These are phyloP conservation scores for Eulithis testata DNA, from an alignment of 2,888 invertebrate species.

Conservation along the genomic window DNA sequence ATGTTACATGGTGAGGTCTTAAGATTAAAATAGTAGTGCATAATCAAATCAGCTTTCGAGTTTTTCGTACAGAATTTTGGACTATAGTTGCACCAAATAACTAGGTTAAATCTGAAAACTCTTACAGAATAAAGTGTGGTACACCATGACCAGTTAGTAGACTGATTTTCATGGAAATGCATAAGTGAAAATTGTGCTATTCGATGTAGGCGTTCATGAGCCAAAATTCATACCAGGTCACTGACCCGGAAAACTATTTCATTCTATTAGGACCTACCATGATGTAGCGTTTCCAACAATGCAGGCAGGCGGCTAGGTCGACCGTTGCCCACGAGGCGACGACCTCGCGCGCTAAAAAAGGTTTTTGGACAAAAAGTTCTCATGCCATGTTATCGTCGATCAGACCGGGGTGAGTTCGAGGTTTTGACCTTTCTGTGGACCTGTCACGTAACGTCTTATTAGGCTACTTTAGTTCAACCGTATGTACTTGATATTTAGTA, in stretches of 20 bases:
- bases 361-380: constrained; percentile 40
- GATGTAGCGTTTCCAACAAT: constrained; percentile 29
- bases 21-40: no score
- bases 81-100: no score
- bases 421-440: constrained; percentile 34
- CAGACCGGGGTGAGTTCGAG: constrained; percentile 30
- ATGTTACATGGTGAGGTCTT: no score
- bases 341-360: constrained; percentile 40
- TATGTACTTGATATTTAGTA: constrained; percentile 26
- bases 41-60: no score
- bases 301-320: constrained; percentile 22
- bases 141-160: no score
- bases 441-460: constrained; percentile 4
- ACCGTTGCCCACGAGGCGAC: constrained; percentile 23
- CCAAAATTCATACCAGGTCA: constrained; percentile 34
- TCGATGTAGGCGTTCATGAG: constrained; percentile 16
- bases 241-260: constrained; percentile 39
- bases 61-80: no score
- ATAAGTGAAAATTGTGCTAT: constrained; percentile 14
- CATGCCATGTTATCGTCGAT: constrained; percentile 34
- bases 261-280: constrained; percentile 26
- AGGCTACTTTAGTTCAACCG: not conserved
- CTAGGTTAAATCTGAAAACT: no score
- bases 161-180: not conserved
- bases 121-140: no score